A percentile compares a stretch with the other conserved stretches of the same genome.
Conservation (phyloP, 2,797 vertebrate species). For the Macroramphosus scolopax region DNA sequence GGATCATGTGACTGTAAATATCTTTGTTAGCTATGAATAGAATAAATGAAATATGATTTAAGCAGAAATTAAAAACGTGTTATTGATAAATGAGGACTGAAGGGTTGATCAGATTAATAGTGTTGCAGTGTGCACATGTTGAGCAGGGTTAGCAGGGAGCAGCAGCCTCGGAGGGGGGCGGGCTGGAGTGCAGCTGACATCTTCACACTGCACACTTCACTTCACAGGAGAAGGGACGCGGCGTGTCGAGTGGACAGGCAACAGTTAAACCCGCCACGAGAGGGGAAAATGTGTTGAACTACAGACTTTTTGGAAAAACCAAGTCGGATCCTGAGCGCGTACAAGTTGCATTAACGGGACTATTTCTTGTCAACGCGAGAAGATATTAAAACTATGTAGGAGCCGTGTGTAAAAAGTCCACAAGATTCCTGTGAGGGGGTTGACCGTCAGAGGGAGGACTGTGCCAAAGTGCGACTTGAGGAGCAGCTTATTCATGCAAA, state of each 20-base stretch:
- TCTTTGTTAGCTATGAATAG: too few species aligned
- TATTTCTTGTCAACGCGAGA: conserved; percentile 19
- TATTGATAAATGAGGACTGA: too few species aligned
- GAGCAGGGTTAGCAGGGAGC: conserved; percentile 13
- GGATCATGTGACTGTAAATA: too few species aligned
- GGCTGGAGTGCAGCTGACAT: conserved; percentile 44
- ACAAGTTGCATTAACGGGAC: conserved; percentile 29
- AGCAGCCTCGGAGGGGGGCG: conserved; percentile 48
- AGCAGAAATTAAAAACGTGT: too few species aligned
- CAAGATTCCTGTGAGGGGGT: conserved; percentile 48
- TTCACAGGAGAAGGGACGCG: conserved; percentile 33
- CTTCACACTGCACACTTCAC: conserved; percentile 26
- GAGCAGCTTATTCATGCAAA: conserved; percentile 80
- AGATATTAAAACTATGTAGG: conserved; percentile 39
- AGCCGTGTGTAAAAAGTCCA: conserved; percentile 53
- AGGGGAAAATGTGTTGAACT: conserved; percentile 19
- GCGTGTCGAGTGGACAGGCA: conserved; percentile 44
- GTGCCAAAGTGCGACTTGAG: conserved; percentile 62
- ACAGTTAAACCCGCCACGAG: conserved; percentile 50
- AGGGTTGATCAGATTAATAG: too few species aligned
- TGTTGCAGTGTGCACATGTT: too few species aligned
- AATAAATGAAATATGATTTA: too few species aligned
- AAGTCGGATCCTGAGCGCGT: too few species aligned
- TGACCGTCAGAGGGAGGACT: conserved; percentile 34
- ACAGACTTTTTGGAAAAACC: conserved; percentile 19